Percentiles rank a stretch among this genome's conserved stretches.
Conservation (phyloP, 1,140 invertebrate species). For the Hyposmocoma kahamanoa region DNA sequence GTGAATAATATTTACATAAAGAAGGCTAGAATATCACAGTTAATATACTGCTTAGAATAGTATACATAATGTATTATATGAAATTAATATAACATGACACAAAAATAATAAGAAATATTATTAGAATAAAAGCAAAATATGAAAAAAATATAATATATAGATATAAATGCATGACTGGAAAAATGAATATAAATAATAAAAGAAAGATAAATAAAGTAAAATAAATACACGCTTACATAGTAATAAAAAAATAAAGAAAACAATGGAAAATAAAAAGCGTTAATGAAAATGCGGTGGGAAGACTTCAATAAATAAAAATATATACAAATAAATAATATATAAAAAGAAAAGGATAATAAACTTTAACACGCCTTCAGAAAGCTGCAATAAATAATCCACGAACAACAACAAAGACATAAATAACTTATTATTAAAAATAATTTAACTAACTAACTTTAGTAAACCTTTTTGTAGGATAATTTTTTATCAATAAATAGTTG, state of each 20-base stretch:
- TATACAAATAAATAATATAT: constrained; percentile 9
- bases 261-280: neutral
- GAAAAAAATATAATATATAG: neutral
- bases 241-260: neutral
- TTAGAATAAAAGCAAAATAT: neutral
- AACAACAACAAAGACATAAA: constrained; percentile 10
- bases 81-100: constrained; percentile 1
- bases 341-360: constrained; percentile 16
- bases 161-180: neutral
- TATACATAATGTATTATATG: constrained; percentile 5
- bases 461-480: too few relatives aligned
- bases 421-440: too few relatives aligned
- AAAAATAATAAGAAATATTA: neutral
- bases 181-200: constrained; percentile 11
- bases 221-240: neutral
- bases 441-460: too few relatives aligned
- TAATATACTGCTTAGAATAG: constrained; percentile 31
- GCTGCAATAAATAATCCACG: constrained; percentile 33
- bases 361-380: constrained; percentile 24
- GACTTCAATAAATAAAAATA: constrained; percentile 4
- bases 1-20: constrained; percentile 5
- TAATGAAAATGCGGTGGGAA: constrained; percentile 9
- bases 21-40: constrained; percentile 25
- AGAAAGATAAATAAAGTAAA: constrained; percentile 5
- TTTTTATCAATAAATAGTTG: too few relatives aligned